Evolutionary conservation across 2,888 invertebrate genomes (phyloP).

Genomic region (Pimpla rufipes): DNA sequence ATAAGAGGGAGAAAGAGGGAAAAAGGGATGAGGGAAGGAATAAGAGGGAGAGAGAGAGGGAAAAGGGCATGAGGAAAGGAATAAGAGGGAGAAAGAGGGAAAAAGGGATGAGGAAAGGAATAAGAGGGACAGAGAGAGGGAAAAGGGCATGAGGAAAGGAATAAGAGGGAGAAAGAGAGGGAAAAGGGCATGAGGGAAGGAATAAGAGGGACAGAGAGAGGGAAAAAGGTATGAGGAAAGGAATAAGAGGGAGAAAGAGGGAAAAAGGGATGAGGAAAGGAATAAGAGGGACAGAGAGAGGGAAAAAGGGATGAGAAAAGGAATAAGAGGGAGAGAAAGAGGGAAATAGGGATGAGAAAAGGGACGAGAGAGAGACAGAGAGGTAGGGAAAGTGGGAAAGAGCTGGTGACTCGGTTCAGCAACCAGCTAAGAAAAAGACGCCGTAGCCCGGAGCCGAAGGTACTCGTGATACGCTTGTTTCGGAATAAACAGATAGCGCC

Average conservation of each 20-base stretch:
- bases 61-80: no score
- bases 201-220: constrained; percentile 40
- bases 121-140: constrained; percentile 37
- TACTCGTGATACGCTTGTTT: constrained; percentile 80
- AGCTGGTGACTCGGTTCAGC: constrained; percentile 49
- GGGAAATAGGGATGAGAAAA: constrained; percentile 58
- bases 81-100: background rate
- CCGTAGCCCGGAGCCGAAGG: constrained; percentile 49
- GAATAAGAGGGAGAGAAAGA: background rate
- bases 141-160: no score
- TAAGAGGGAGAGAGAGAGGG: constrained; percentile 36
- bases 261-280: constrained; percentile 59
- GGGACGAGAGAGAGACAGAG: constrained; percentile 46
- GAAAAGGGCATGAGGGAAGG: constrained; percentile 58
- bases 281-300: constrained; percentile 40
- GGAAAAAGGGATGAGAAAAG: constrained; percentile 37
- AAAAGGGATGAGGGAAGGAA: no score
- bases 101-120: constrained; percentile 61
- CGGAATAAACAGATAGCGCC: constrained; percentile 83
- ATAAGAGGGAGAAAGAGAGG: background rate
- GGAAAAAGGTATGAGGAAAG: no score
- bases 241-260: background rate
- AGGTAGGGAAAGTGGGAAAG: constrained; percentile 41
- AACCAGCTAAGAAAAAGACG: constrained; percentile 47
- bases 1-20: constrained; percentile 45